A percentile compares a stretch with the other conserved stretches of the same genome.
Conservation (phyloP, 2,888 invertebrate genomes). For the Archips crataeganus region DNA sequence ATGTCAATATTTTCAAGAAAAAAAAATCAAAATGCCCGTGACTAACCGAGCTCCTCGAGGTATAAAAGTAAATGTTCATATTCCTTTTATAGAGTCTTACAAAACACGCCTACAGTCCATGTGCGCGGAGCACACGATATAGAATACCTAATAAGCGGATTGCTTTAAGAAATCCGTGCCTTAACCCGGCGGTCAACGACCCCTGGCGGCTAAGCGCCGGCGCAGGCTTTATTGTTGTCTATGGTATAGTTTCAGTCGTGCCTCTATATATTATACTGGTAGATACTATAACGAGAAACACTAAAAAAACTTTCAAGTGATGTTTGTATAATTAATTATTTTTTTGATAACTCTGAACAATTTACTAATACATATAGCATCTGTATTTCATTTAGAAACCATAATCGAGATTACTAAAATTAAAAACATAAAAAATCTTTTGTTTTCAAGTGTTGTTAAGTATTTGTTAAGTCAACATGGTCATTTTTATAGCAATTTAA, state of each 20-base stretch:
- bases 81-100: conserved; percentile 60
- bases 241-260: conserved; percentile 63
- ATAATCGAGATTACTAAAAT: not conserved
- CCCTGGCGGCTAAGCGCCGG: conserved; percentile 70
- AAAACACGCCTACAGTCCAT: conserved; percentile 55
- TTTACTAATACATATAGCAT: no score
- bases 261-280: conserved; percentile 28
- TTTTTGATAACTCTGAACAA: no score
- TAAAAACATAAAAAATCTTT: not conserved
- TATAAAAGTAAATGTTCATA: conserved; percentile 49
- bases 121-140: conserved; percentile 57
- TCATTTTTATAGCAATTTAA: no score
- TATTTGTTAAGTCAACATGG: no score
- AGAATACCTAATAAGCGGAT: conserved; percentile 81
- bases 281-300: not conserved
- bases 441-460: no score
- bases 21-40: conserved; percentile 10
- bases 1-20: not conserved
- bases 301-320: not conserved
- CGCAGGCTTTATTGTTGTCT: conserved; percentile 79
- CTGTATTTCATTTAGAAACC: no score
- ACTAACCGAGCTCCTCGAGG: conserved; percentile 1
- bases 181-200: conserved; percentile 77
- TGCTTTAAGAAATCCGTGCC: conserved; percentile 80
- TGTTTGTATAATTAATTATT: no score